Conservation (phyloP, 2,797 vertebrate genomes). For the Hephaestus fuliginosus region DNA sequence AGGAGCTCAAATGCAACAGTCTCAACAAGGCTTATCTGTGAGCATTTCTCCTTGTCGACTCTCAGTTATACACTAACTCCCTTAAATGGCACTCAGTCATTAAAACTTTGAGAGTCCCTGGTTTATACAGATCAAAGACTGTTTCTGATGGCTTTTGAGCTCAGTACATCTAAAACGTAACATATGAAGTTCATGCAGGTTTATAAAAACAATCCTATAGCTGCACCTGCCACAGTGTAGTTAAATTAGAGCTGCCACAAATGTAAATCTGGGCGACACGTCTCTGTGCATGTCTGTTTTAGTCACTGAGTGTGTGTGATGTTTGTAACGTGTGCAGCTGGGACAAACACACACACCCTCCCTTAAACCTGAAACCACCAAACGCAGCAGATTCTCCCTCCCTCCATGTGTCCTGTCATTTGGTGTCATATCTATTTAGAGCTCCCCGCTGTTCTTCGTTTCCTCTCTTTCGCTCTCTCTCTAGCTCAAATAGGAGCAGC, state of each 20-base stretch:
- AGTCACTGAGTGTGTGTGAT: conserved; percentile 43
- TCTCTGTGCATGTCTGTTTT: conserved; percentile 37
- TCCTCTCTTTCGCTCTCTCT: conserved; percentile 52
- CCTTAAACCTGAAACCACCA: conserved; percentile 75
- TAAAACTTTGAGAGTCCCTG: no score
- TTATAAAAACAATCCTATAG: neutral
- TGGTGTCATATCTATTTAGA: conserved; percentile 82
- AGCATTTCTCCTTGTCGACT: no score
- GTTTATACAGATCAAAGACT: no score
- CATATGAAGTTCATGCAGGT: neutral
- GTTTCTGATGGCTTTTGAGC: neutral
- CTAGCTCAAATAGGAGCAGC: conserved; percentile 61
- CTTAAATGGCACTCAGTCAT: no score
- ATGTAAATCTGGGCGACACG: conserved; percentile 26
- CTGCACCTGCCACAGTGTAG: conserved; percentile 9
- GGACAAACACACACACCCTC: conserved; percentile 30
- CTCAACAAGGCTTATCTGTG: no score
- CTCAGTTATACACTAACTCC: no score
- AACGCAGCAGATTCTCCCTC: conserved; percentile 69
- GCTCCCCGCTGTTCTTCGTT: conserved; percentile 68
- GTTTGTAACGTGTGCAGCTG: conserved; percentile 61
- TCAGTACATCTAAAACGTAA: neutral
- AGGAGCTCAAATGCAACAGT: no score
- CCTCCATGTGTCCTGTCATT: conserved; percentile 62
- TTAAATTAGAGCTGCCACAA: conserved; percentile 26